These are phyloP conservation scores for Melanotaenia parkinsoni DNA, from an alignment of 2,797 vertebrate species.

Conservation along the genomic window DNA sequence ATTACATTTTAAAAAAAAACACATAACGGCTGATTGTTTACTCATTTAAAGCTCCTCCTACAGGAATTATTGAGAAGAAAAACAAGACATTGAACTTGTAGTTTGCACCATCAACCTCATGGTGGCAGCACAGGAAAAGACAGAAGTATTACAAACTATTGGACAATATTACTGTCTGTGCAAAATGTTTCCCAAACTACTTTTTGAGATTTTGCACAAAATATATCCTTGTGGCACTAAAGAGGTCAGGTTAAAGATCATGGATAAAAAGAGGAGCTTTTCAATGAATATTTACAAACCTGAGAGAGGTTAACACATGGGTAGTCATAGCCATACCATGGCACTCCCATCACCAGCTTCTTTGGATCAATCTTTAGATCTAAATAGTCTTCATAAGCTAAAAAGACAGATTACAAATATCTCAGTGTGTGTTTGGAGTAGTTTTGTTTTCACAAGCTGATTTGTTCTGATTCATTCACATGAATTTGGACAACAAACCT, in stretches of 20 bases:
- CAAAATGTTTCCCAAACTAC: neutral
- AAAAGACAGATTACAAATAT: slow-evolving; percentile 42
- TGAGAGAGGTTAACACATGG: slow-evolving; percentile 85
- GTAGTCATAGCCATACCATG: slow-evolving; percentile 98
- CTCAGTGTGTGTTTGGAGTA: neutral
- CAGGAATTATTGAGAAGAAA: neutral
- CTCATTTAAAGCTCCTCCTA: neutral
- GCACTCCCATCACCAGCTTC: slow-evolving; percentile 95
- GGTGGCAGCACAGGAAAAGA: slow-evolving; percentile 5
- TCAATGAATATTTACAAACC: slow-evolving; percentile 72
- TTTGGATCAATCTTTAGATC: slow-evolving; percentile 85
- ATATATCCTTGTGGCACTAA: too few species aligned
- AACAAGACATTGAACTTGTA: neutral
- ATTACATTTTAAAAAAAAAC: neutral
- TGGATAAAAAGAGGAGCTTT: neutral
- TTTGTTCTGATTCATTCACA: neutral
- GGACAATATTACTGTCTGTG: neutral
- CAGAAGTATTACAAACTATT: neutral
- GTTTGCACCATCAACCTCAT: neutral
- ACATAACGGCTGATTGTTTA: neutral
- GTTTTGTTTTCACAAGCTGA: neutral
- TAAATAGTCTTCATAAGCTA: slow-evolving; percentile 90
- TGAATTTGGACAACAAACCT: slow-evolving; percentile 79
- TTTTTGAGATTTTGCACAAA: neutral
- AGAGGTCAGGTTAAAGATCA: too few species aligned